These are phyloP conservation scores for Cassiopea xamachana DNA, from an alignment of 30 jellyfish, hydroid and myxozoan species.

Conservation along the genomic window DNA sequence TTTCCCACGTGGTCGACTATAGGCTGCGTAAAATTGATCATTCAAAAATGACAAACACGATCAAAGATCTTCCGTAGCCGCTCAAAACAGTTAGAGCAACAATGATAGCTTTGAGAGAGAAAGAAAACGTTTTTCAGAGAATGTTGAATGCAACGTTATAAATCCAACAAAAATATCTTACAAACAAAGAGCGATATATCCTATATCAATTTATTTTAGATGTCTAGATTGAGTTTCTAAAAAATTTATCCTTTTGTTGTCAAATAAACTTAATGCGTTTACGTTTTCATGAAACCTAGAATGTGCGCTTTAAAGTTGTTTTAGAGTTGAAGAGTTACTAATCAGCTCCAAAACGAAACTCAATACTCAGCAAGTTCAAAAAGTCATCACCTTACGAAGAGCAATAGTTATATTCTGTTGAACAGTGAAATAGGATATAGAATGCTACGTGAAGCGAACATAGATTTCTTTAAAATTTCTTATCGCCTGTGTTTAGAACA, in stretches of 20 bases:
- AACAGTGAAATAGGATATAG: too few species aligned
- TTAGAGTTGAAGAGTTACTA: too few species aligned
- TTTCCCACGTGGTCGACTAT: slow-evolving; percentile 20
- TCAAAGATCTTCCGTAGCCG: not conserved
- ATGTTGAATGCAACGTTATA: not conserved
- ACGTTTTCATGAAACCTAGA: not conserved
- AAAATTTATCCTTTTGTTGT: not conserved
- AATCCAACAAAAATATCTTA: not conserved
- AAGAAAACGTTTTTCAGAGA: not conserved
- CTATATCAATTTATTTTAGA: not conserved
- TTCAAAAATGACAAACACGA: not conserved
- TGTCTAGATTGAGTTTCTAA: not conserved
- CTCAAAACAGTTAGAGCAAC: not conserved
- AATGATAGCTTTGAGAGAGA: not conserved
- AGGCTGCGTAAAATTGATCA: not conserved
- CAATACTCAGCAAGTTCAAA: too few species aligned
- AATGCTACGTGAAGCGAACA: too few species aligned
- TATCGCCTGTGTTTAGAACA: too few species aligned
- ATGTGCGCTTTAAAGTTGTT: too few species aligned
- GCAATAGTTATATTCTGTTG: too few species aligned
- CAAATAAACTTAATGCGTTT: not conserved
- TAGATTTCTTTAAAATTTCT: too few species aligned
- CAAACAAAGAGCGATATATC: not conserved
- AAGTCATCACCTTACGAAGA: too few species aligned
- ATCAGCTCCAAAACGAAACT: too few species aligned